Evolutionary conservation across 2,797 vertebrate species (phyloP), one percentile per base, ranked within the genome.

Genomic region (Gambelia wislizenii): DNA sequence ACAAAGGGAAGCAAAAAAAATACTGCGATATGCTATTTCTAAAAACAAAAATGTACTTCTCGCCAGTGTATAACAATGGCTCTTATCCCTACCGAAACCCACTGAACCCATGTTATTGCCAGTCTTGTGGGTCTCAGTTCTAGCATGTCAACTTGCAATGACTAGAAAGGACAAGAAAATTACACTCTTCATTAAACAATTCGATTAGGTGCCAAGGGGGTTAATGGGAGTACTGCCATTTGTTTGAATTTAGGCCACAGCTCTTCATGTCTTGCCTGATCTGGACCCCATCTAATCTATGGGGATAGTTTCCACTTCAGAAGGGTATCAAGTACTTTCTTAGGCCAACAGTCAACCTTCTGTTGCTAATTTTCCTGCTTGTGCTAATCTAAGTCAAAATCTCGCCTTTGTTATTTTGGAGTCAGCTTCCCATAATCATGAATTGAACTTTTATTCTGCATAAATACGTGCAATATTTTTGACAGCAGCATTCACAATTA

Each of bases 291-390:
- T 54, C 72, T 83, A 77, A 67, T 76, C 42, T 6, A 14, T 77
- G 4, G 27, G 10, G 83, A 8, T 80, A 72, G 69, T 18, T 18
- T 89, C 39, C 39, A 79, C 12, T 27, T 56, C 92, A 89, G 70
- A 91, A 85, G 1, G 42, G 13, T 30, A 87, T 14, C 64, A 79
- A 90, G 88, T 70, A 85, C 54, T 13, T 89, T 74, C 33, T 83
- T 14, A 79, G 0, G 0, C 0, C 33, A 30, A 0, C 84, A 75
- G 92, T 91, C 70, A 39, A 84, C 4, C 7, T 84, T 91, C 61
- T 30, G 75, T 92, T 94, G 92, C 85, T 89, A 83, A 85, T 92
- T 89, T 25, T n/a, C 83, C 86, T 87, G 39, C n/a, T 93, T 92
- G 69, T 10, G 74, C 18, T 91, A 87, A 88, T 84, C 89, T 91